Evolutionary conservation across 2,888 invertebrate genomes (phyloP).

Genomic region (Aphrophora alni): DNA sequence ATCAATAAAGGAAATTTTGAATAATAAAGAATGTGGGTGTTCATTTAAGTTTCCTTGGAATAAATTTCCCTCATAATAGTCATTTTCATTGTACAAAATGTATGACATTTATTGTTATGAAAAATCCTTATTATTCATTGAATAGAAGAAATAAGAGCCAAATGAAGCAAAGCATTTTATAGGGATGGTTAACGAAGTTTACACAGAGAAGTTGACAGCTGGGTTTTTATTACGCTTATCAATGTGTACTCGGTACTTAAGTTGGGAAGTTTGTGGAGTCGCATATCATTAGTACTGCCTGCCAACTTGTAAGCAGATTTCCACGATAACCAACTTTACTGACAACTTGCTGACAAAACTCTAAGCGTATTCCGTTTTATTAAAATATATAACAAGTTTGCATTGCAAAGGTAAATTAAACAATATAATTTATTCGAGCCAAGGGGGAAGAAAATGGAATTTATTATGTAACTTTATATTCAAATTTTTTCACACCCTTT

Average conservation of each 20-base stretch:
- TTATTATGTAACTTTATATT: neutral
- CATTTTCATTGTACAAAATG: no score
- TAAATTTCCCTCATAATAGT: no score
- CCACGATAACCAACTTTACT: neutral
- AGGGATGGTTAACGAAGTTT: neutral
- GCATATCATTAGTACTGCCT: neutral
- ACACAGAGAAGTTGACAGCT: neutral
- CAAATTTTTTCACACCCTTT: neutral
- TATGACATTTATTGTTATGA: no score
- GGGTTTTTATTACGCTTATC: neutral
- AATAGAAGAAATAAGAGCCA: neutral
- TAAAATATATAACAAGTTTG: neutral
- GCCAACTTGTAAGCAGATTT: conserved; percentile 1
- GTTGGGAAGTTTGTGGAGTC: neutral
- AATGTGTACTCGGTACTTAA: neutral
- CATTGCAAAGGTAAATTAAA: neutral
- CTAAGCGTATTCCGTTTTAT: neutral
- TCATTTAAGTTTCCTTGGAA: no score
- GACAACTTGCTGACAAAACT: neutral
- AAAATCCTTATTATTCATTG: neutral
- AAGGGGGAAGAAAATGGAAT: neutral
- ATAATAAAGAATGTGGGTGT: no score
- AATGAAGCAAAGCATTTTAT: neutral
- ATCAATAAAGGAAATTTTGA: no score
- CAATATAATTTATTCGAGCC: neutral